Conservation (phyloP, 2,113 vertebrate genomes). For the Pungitius pungitius region DNA sequence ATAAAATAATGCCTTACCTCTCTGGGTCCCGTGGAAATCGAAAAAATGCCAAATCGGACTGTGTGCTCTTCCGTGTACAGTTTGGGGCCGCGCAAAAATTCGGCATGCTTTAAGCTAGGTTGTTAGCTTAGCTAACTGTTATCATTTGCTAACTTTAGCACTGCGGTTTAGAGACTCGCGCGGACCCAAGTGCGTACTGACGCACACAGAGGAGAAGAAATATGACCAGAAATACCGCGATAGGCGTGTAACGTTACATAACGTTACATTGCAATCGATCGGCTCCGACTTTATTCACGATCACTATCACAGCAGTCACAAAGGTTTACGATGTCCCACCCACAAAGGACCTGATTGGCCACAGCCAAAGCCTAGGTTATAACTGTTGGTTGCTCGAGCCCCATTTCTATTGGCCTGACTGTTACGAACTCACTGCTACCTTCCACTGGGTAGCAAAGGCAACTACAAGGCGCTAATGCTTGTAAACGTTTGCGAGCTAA, state of each 20-base stretch:
- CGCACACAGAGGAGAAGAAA: background rate
- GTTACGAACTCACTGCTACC: background rate
- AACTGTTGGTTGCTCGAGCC: constrained; percentile 15
- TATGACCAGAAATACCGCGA: fast-evolving
- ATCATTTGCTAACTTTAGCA: constrained; percentile 2
- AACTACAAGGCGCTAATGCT: background rate
- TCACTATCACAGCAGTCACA: background rate
- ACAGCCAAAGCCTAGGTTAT: fast-evolving
- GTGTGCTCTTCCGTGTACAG: constrained; percentile 88
- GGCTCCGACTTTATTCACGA: fast-evolving
- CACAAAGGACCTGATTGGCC: constrained; percentile 41
- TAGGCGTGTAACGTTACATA: background rate
- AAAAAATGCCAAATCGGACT: constrained; percentile 86
- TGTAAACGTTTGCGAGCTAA: background rate
- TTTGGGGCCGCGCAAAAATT: constrained; percentile 93
- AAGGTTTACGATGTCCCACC: constrained; percentile 22
- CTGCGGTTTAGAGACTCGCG: background rate
- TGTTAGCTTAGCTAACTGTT: constrained; percentile 52
- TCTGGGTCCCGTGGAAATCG: constrained; percentile 82
- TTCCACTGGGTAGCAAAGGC: background rate
- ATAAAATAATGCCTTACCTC: constrained; percentile 69
- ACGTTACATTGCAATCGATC: background rate
- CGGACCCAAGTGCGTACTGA: background rate
- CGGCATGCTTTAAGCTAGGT: constrained; percentile 76
- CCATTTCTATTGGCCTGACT: background rate